Evolutionary conservation across 92 coral and sea anemone genomes (phyloP).

Genomic region (Virgularia gustaviana): DNA sequence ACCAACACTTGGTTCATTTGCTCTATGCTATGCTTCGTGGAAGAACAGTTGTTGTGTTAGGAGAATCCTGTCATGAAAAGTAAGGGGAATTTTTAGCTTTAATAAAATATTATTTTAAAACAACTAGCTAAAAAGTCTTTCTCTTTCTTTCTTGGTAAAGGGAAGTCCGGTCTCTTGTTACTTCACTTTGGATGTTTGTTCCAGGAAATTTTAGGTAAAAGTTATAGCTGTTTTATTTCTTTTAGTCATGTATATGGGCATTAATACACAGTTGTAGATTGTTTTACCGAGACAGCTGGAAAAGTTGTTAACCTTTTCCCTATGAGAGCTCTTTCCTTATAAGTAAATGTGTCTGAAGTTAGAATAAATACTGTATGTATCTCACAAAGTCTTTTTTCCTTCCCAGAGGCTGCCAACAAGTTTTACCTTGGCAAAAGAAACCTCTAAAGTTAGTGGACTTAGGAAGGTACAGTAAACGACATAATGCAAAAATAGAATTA

Average conservation of each 20-base stretch:
- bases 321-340: too few species aligned
- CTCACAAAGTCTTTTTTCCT: neutral
- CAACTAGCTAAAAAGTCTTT: too few species aligned
- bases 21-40: constrained; percentile 74
- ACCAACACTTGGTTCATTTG: constrained; percentile 75
- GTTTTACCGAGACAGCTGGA: too few species aligned
- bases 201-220: constrained; percentile 73
- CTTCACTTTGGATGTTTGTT: constrained; percentile 85
- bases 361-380: neutral
- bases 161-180: constrained; percentile 59
- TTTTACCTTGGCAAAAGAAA: constrained; percentile 81
- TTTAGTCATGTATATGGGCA: too few species aligned
- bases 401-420: constrained; percentile 58
- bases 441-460: constrained; percentile 76
- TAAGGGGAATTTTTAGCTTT: neutral
- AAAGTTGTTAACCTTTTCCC: too few species aligned
- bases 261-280: neutral
- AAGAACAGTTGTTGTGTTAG: constrained; percentile 77
- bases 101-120: too few species aligned
- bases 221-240: neutral
- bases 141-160: constrained; percentile 24
- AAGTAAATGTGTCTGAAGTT: too few species aligned
- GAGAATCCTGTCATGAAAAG: constrained; percentile 77
- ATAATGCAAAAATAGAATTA: too few species aligned
- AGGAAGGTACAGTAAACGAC: too few species aligned